A percentile compares a stretch with the other conserved stretches of the same genome.
Evolutionary conservation across 2,888 invertebrate genomes (phyloP).

Genomic region (Limnephilus auricula): DNA sequence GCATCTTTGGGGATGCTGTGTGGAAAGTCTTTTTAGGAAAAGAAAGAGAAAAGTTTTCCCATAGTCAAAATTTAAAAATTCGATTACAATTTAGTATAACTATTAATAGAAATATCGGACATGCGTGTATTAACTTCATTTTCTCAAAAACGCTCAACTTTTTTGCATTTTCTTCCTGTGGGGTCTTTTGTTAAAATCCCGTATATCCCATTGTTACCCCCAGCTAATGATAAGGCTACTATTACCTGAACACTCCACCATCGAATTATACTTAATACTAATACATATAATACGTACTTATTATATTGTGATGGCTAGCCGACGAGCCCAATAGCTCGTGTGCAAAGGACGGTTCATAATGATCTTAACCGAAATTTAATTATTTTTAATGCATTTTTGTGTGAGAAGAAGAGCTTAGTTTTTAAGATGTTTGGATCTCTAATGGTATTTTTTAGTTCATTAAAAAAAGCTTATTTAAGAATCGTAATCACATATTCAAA

Average conservation of each 20-base stretch:
- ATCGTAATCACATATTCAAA: no score
- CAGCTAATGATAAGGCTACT: neutral
- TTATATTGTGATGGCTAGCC: neutral
- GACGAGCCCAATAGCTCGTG: neutral
- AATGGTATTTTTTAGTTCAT: neutral
- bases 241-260: neutral
- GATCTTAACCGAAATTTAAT: constrained; percentile 16
- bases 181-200: neutral
- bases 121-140: neutral
- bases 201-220: neutral
- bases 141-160: neutral
- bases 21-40: no score
- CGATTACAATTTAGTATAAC: neutral
- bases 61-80: neutral
- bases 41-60: no score
- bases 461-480: no score
- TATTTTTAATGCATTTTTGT: neutral
- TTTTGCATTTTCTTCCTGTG: neutral
- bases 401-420: neutral
- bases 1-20: no score
- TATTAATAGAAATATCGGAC: neutral
- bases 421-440: neutral
- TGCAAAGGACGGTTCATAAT: neutral
- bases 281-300: neutral
- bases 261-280: neutral